Conservation (phyloP, 2,113 vertebrate species). For the Caloenas nicobarica region DNA sequence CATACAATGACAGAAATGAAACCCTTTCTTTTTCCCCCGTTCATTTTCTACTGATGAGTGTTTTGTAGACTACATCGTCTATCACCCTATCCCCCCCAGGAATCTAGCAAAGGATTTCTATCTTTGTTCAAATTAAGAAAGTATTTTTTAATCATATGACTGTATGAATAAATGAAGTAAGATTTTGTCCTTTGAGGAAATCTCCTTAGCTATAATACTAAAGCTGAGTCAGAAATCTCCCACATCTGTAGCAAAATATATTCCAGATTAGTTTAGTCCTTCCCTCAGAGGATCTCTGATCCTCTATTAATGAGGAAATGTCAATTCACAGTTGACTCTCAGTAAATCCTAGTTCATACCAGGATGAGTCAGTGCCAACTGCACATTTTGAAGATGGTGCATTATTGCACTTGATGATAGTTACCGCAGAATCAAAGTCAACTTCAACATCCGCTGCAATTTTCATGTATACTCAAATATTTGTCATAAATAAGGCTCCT, state of each 20-base stretch:
- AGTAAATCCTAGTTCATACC: background rate
- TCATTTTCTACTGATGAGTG: background rate
- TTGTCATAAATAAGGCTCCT: background rate
- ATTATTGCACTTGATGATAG: background rate
- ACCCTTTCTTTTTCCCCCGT: accelerated
- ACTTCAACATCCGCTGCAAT: background rate
- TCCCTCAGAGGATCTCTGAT: background rate
- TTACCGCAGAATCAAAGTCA: background rate
- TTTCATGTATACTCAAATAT: background rate
- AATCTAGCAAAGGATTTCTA: background rate
- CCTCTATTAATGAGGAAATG: background rate
- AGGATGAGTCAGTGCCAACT: background rate
- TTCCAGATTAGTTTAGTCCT: background rate
- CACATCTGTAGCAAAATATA: background rate
- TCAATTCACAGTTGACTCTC: background rate
- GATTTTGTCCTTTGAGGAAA: background rate
- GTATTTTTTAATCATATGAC: background rate
- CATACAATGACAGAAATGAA: background rate
- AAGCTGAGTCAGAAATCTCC: background rate
- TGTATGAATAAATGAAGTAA: background rate
- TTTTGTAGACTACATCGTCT: background rate
- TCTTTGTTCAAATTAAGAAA: background rate
- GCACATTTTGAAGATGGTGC: background rate
- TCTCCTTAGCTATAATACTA: background rate
- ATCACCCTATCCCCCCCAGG: background rate